Percentiles rank a stretch among this genome's conserved stretches.
Conservation (phyloP, 2,113 vertebrate genomes). For the Prunella fulvescens region DNA sequence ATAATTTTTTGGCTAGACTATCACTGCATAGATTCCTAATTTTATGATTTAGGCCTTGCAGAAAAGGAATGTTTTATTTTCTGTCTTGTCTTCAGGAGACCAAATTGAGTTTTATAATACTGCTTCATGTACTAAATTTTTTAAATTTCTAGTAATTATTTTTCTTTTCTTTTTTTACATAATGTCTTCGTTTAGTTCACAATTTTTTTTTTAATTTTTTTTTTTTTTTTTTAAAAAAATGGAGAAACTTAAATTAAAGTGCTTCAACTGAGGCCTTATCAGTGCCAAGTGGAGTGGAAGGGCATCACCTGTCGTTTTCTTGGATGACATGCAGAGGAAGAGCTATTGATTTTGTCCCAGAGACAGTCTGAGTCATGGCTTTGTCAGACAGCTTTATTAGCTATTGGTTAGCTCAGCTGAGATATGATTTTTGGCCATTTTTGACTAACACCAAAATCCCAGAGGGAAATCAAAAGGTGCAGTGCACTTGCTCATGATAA, state of each 20-base stretch:
- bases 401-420: not conserved
- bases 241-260: not conserved
- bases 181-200: not conserved
- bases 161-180: not conserved
- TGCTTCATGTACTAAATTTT: not conserved
- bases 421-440: not conserved
- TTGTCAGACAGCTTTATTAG: conserved; percentile 15
- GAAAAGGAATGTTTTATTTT: not conserved
- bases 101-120: not conserved
- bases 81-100: not conserved
- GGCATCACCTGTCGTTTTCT: not conserved
- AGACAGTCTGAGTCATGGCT: not conserved
- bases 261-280: not conserved
- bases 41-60: not conserved
- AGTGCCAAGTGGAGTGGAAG: not conserved
- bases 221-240: no score
- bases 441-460: not conserved
- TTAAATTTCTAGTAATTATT: not conserved
- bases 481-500: not conserved
- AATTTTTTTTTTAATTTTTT: not conserved
- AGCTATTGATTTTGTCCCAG: conserved; percentile 7
- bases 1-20: not conserved
- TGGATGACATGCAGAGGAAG: not conserved
- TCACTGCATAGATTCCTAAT: not conserved
- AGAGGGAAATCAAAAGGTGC: not conserved